phyloP scores from a whole-genome alignment of 1,140 invertebrate species.

The Bombus ignitus region DNA sequence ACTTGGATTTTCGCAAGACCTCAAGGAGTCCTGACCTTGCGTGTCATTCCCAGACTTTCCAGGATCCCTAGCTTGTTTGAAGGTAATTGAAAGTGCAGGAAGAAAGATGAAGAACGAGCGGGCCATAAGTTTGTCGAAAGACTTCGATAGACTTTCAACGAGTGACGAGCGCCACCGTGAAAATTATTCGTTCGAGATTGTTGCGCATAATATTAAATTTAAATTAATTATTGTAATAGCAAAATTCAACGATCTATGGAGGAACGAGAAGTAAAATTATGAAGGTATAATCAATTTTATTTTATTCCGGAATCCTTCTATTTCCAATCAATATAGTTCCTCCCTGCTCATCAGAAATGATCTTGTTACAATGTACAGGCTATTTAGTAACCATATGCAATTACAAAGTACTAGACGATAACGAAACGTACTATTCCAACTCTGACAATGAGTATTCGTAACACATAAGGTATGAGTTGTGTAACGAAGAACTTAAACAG shows the following conservation, averaged over 20 bases:
- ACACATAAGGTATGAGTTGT: conserved; percentile 2
- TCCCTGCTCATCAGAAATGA: neutral
- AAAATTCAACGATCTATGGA: neutral
- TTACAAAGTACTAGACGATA: neutral
- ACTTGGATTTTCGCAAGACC: neutral
- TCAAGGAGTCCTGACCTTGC: neutral
- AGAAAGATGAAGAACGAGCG: neutral
- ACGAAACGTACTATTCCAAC: neutral
- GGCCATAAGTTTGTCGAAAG: too few relatives aligned
- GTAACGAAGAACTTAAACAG: neutral
- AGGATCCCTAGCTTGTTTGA: neutral
- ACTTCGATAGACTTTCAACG: neutral
- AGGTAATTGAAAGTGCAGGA: conserved; percentile 14
- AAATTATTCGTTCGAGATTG: neutral
- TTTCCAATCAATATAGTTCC: neutral
- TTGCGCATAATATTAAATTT: neutral
- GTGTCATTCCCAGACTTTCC: conserved; percentile 20
- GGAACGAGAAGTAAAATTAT: neutral
- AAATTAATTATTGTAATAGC: neutral
- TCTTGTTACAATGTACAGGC: neutral
- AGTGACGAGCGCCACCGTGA: neutral
- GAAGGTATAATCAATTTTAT: neutral
- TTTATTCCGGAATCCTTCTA: neutral
- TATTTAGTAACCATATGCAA: neutral
- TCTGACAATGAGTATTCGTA: neutral